A percentile compares a stretch with the other conserved stretches of the same genome.
These are phyloP conservation scores for Zelostemma sp. DNA, from an alignment of 1,140 invertebrate species.

Conservation along the genomic window DNA sequence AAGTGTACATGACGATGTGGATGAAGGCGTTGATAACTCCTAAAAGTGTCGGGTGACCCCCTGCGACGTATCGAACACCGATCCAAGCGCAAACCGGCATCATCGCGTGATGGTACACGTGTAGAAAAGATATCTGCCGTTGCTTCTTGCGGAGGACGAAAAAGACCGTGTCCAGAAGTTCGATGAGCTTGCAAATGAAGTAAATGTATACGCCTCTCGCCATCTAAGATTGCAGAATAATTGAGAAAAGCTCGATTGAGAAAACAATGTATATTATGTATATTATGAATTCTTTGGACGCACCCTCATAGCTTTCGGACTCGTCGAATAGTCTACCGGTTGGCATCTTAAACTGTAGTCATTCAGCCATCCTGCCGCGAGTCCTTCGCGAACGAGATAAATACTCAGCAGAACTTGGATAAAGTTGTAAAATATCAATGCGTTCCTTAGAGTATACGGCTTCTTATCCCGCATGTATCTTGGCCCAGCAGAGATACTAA, in stretches of 20 bases:
- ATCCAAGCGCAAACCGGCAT: constrained; percentile 87
- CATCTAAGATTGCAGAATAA: too few relatives aligned
- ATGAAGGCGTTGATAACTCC: constrained; percentile 90
- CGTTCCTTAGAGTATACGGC: constrained; percentile 82
- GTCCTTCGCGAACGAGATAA: constrained; percentile 78
- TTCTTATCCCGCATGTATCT: constrained; percentile 87
- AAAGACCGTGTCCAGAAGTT: constrained; percentile 82
- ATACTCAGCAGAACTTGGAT: constrained; percentile 81
- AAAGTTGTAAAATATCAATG: constrained; percentile 86
- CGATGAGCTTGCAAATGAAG: constrained; percentile 74
- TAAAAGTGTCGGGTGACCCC: constrained; percentile 85
- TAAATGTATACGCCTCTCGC: constrained; percentile 66
- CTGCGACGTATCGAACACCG: constrained; percentile 83
- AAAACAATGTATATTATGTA: too few relatives aligned
- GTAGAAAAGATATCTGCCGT: constrained; percentile 81
- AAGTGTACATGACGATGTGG: constrained; percentile 88
- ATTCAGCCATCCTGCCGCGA: constrained; percentile 76
- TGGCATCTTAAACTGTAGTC: constrained; percentile 87
- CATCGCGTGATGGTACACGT: constrained; percentile 80
- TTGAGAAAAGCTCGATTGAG: too few relatives aligned
- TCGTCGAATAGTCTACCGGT: constrained; percentile 84
- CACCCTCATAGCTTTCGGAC: constrained; percentile 81
- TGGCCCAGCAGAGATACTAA: constrained; percentile 81
- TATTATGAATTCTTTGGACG: too few relatives aligned
- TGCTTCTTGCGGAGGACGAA: constrained; percentile 86